Evolutionary conservation across 2,113 vertebrate species (phyloP).

Genomic region (Gallinago paraguaiae): DNA sequence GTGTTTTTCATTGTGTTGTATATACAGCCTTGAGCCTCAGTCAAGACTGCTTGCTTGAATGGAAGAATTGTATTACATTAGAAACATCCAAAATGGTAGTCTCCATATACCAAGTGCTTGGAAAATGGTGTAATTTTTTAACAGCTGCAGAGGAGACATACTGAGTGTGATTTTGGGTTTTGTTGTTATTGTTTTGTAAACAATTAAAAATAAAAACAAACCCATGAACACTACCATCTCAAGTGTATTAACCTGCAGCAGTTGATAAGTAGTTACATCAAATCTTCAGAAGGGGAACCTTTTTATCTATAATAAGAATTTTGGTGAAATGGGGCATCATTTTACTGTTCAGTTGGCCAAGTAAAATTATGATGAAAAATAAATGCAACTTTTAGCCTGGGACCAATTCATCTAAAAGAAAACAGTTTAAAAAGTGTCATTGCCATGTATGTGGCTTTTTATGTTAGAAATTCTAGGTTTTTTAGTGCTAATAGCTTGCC

Average conservation of each 20-base stretch:
- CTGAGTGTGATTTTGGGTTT: background rate
- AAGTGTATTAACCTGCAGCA: background rate
- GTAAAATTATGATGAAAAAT: background rate
- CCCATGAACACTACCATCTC: background rate
- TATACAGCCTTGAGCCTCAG: background rate
- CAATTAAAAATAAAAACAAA: background rate
- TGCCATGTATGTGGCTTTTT: background rate
- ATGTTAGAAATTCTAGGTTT: background rate
- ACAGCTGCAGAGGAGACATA: background rate
- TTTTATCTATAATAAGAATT: background rate
- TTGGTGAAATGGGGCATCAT: background rate
- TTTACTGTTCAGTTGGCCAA: background rate
- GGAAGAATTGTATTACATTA: background rate
- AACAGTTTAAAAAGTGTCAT: background rate
- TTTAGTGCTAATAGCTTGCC: background rate
- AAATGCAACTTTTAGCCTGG: background rate
- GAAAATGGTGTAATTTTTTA: background rate
- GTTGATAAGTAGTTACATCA: background rate
- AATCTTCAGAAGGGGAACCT: background rate
- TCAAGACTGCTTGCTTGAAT: background rate
- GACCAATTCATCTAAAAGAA: background rate
- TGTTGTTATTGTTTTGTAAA: background rate
- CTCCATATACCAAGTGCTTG: background rate
- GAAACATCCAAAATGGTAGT: background rate
- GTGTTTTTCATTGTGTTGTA: background rate